phyloP scores from a whole-genome alignment of 2,888 invertebrate species.

The Halictus ligatus region DNA sequence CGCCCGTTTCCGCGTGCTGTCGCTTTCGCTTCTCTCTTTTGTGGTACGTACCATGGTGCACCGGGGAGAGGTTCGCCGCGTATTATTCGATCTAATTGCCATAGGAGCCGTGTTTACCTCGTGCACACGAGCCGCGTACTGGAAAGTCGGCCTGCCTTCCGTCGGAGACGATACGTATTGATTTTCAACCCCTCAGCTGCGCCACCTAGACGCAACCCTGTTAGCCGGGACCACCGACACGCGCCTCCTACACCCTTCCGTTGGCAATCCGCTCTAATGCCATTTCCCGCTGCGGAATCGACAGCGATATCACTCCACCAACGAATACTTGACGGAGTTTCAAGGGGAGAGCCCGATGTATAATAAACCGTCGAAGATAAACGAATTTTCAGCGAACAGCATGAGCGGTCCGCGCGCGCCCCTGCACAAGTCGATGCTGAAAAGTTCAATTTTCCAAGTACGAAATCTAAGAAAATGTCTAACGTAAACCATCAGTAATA shows the following conservation, averaged over 20 bases:
- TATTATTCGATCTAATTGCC: conserved; percentile 80
- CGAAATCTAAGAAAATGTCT: background rate
- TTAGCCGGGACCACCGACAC: conserved; percentile 48
- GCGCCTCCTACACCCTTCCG: conserved; percentile 58
- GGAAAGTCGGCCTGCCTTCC: conserved; percentile 77
- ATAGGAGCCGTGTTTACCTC: conserved; percentile 81
- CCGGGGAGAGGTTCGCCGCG: conserved; percentile 36
- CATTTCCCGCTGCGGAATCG: conserved; percentile 40
- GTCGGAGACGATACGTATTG: conserved; percentile 82
- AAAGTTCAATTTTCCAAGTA: background rate
- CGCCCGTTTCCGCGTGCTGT: background rate
- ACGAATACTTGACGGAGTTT: background rate
- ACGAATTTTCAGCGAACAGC: background rate
- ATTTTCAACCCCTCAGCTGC: conserved; percentile 79
- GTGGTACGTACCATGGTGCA: conserved; percentile 72
- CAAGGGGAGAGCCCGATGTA: background rate
- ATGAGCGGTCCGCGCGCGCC: background rate
- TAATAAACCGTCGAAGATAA: background rate
- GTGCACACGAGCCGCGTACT: conserved; percentile 83
- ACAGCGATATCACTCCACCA: conserved; percentile 37
- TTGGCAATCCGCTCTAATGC: conserved; percentile 64
- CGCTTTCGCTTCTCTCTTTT: background rate
- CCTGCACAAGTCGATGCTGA: background rate
- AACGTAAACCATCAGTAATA: too few species aligned
- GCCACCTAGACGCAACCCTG: conserved; percentile 77